A percentile compares a stretch with the other conserved stretches of the same genome.
Conservation (phyloP, 1,140 invertebrate species). For the Phymorhynchus buccinoides region DNA sequence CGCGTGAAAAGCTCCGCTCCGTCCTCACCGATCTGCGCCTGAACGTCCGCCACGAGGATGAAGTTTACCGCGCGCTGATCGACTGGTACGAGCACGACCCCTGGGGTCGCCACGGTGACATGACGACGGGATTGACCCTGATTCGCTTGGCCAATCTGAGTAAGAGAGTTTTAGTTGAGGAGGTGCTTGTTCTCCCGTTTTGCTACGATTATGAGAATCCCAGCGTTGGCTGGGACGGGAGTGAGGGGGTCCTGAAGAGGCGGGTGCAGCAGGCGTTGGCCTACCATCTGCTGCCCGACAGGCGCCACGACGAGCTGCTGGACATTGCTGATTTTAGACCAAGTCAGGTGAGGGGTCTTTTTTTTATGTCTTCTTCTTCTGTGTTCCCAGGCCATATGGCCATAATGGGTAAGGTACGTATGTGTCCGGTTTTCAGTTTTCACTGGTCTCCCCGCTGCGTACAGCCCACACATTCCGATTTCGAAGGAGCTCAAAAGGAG, state of each 20-base stretch:
- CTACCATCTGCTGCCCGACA: conserved; percentile 32
- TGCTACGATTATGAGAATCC: not conserved
- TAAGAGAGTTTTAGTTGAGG: not conserved
- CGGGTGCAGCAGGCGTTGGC: conserved; percentile 27
- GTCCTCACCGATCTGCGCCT: conserved; percentile 1
- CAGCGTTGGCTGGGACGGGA: not conserved
- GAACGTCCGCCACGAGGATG: conserved; percentile 29
- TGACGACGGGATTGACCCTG: not conserved
- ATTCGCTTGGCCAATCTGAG: conserved; percentile 27
- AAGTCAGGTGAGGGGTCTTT: not conserved
- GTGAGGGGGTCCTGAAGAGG: not conserved
- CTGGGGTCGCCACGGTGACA: not conserved
- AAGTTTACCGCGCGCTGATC: conserved; percentile 29
- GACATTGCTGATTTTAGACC: conserved; percentile 6
- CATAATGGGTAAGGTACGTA: too few relatives aligned
- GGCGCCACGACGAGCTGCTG: conserved; percentile 29
- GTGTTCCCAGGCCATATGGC: too few relatives aligned
- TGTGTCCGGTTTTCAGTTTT: too few relatives aligned
- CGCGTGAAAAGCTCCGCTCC: not conserved
- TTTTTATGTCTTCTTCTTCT: not conserved
- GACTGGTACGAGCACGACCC: conserved; percentile 36
- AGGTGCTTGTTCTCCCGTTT: not conserved
- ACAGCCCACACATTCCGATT: too few relatives aligned
- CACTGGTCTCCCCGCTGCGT: too few relatives aligned
- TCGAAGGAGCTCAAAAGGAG: too few relatives aligned